Evolutionary conservation across 2,797 vertebrate species (phyloP), one percentile per base, ranked within the genome.

Genomic region (Thalassophryne amazonica): DNA sequence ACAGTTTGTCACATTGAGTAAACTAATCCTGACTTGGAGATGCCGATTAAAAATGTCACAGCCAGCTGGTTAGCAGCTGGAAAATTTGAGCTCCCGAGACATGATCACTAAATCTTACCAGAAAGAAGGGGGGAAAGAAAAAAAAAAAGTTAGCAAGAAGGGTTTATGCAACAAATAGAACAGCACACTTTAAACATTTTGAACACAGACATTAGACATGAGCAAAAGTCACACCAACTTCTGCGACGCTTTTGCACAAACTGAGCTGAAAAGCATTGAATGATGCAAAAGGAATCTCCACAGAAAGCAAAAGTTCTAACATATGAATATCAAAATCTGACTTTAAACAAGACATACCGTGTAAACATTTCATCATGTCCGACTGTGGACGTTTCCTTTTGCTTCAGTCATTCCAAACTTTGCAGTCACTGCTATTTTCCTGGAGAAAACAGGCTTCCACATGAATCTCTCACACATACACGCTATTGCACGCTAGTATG

Each of bases 401-500:
- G n/a, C n/a, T n/a, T n/a, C n/a, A n/a, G n/a, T n/a, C n/a, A n/a
- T n/a, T n/a, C n/a, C n/a, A n/a, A n/a, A n/a, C n/a, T n/a, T n/a
- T n/a, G n/a, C n/a, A n/a, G n/a, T n/a, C n/a, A n/a, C n/a, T n/a
- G n/a, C n/a, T n/a, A n/a, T n/a, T n/a, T n/a, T n/a, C n/a, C n/a
- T n/a, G n/a, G n/a, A n/a, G n/a, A n/a, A n/a, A n/a, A n/a, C n/a
- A n/a, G n/a, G 19, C 20, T 20, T n/a, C n/a, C n/a, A n/a, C n/a
- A 38, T 57, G 65, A 59, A 51, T 60, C 66, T 69, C 53, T 66
- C 12, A 54, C 20, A 21, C 20, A n/a, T n/a, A n/a, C 21, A 21
- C 46, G 69, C 73, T 85, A 84, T 85, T 86, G 83, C 80, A 87
- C 85, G 81, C 54, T 61, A 50, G 60, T 75, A 78, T 70, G 75